Conservation (phyloP, 1,140 invertebrate genomes). For the Drepana arcuata region DNA sequence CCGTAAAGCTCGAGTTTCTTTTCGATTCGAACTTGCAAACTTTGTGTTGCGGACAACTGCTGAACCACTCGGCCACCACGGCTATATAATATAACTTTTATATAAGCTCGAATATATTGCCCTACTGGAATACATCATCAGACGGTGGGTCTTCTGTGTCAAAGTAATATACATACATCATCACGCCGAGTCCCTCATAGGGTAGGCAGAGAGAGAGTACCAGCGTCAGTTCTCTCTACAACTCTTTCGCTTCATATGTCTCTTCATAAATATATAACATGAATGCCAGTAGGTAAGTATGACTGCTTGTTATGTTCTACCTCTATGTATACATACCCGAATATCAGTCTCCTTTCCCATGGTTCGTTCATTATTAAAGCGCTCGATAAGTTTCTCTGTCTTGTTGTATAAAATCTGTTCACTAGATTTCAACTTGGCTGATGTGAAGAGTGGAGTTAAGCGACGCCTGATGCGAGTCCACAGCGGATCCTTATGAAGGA, state of each 20-base stretch:
- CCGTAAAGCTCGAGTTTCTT: too few species aligned
- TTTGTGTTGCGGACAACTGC: too few species aligned
- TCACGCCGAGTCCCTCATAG: too few species aligned
- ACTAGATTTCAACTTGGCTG: conserved; percentile 23
- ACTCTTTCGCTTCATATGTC: not conserved
- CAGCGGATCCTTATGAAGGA: conserved; percentile 11
- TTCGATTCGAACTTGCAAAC: too few species aligned
- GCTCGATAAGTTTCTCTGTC: conserved; percentile 16
- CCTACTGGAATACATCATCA: too few species aligned
- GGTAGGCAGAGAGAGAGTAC: not conserved
- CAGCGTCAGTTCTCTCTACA: not conserved
- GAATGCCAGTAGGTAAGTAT: too few species aligned
- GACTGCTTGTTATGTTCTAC: too few species aligned
- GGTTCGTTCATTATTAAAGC: conserved; percentile 19
- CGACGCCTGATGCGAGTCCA: conserved; percentile 4
- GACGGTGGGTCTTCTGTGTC: too few species aligned
- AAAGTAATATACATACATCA: too few species aligned
- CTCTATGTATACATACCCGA: conserved; percentile 26
- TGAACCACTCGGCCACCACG: too few species aligned
- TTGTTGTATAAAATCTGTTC: conserved; percentile 15
- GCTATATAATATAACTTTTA: too few species aligned
- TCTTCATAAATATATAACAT: not conserved
- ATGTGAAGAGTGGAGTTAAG: conserved; percentile 12
- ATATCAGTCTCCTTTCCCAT: conserved; percentile 12
- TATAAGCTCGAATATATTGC: too few species aligned